These are phyloP conservation scores for Drosophila yakuba DNA, from an alignment of 1,140 invertebrate species.

Conservation along the genomic window DNA sequence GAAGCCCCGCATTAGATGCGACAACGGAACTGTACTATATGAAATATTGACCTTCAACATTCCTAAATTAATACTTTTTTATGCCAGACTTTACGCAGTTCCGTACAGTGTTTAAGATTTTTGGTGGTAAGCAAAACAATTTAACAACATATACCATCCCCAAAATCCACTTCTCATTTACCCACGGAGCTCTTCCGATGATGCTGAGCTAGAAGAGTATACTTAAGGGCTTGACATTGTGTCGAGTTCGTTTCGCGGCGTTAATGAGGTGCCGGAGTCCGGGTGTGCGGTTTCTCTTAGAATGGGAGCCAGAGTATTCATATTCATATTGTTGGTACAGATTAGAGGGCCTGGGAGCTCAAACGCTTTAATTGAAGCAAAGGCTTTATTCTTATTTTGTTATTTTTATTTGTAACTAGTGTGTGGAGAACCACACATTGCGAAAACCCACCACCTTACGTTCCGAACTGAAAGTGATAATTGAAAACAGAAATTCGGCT, in stretches of 20 bases:
- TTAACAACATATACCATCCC: constrained; percentile 25
- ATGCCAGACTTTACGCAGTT: too few relatives aligned
- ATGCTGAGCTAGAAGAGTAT: constrained; percentile 41
- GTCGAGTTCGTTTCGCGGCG: constrained; percentile 64
- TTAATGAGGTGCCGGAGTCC: constrained; percentile 65
- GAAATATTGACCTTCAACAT: too few relatives aligned
- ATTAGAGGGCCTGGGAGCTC: constrained; percentile 4
- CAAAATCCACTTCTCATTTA: neutral
- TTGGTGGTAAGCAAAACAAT: constrained; percentile 25
- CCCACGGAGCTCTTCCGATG: constrained; percentile 8
- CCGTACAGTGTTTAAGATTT: constrained; percentile 6
- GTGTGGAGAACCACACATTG: neutral
- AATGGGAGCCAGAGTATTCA: neutral
- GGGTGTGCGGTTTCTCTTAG: constrained; percentile 2
- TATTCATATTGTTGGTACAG: constrained; percentile 1
- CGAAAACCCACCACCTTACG: constrained; percentile 1
- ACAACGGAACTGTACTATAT: too few relatives aligned
- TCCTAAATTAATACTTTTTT: too few relatives aligned
- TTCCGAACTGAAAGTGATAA: neutral
- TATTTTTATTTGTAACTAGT: neutral
- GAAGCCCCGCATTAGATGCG: too few relatives aligned
- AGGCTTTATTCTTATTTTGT: constrained; percentile 6
- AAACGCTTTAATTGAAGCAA: constrained; percentile 15
- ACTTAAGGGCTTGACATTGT: constrained; percentile 71
- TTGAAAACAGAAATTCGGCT: neutral